Conservation (phyloP, 92 coral and sea anemone species). For the Desmophyllum pertusum region DNA sequence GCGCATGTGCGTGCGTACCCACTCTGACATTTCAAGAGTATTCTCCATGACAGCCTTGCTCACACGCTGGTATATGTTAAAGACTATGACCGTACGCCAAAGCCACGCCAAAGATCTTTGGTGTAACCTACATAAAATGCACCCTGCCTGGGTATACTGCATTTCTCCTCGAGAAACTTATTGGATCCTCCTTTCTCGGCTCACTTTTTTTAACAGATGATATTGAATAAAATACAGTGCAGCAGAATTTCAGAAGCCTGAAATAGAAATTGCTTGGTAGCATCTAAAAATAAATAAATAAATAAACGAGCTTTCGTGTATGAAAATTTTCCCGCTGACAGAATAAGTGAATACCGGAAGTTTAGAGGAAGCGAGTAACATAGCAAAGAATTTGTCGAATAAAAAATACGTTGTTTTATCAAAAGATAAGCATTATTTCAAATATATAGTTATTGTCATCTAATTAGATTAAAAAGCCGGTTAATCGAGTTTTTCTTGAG, state of each 20-base stretch:
- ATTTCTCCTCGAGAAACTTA: no score
- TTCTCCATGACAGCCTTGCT: no score
- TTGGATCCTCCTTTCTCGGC: no score
- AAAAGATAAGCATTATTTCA: not conserved
- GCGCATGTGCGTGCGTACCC: no score
- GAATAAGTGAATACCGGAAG: constrained; percentile 31
- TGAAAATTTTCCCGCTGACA: constrained; percentile 8
- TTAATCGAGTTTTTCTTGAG: not conserved
- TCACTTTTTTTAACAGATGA: not conserved
- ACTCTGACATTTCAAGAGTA: no score
- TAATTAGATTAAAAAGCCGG: not conserved
- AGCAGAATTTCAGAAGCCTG: not conserved
- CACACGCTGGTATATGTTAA: no score
- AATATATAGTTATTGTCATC: not conserved
- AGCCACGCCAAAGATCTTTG: no score
- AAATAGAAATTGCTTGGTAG: not conserved
- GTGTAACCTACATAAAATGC: no score
- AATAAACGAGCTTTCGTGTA: not conserved
- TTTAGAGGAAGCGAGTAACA: constrained; percentile 11
- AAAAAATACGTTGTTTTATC: not conserved
- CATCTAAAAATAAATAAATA: not conserved
- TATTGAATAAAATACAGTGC: no score
- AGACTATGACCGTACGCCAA: no score
- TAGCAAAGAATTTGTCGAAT: not conserved
- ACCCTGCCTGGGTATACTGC: no score